Percentiles rank a stretch among this genome's conserved stretches.
Evolutionary conservation across 2,888 invertebrate genomes (phyloP).

Genomic region (Cistogaster globosa): DNA sequence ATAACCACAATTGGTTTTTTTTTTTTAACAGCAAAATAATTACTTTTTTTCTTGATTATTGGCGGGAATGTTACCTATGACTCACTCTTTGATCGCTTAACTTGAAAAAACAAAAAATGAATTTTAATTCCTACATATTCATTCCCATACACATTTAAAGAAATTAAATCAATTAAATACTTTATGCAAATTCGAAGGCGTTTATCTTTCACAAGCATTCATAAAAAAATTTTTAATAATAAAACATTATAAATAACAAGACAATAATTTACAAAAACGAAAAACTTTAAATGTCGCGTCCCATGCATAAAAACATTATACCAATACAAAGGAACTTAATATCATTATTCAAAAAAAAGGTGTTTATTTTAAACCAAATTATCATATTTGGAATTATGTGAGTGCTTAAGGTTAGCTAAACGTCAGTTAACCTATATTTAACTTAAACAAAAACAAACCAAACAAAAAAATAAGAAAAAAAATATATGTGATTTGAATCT

Average conservation of each 20-base stretch:
- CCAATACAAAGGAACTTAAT: background rate
- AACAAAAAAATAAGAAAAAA: background rate
- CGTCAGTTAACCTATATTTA: constrained; percentile 47
- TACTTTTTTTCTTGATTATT: too few species aligned
- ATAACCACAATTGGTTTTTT: too few species aligned
- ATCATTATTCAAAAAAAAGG: constrained; percentile 47
- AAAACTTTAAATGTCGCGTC: background rate
- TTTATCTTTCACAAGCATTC: background rate
- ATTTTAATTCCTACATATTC: too few species aligned
- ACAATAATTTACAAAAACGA: background rate
- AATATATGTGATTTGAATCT: constrained; percentile 31
- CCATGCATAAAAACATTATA: background rate
- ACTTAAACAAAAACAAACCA: constrained; percentile 8
- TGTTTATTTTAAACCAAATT: constrained; percentile 66
- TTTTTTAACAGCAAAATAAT: too few species aligned
- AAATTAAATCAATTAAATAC: too few species aligned
- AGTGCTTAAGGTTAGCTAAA: constrained; percentile 42
- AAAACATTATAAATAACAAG: background rate
- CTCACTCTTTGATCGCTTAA: too few species aligned
- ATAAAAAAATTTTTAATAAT: background rate
- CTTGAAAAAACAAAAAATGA: too few species aligned
- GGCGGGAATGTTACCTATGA: too few species aligned
- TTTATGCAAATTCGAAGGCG: too few species aligned
- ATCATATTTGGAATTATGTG: constrained; percentile 54
- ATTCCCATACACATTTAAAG: too few species aligned